Evolutionary conservation across 2,797 vertebrate genomes (phyloP).

Genomic region (Myripristis jacobus): DNA sequence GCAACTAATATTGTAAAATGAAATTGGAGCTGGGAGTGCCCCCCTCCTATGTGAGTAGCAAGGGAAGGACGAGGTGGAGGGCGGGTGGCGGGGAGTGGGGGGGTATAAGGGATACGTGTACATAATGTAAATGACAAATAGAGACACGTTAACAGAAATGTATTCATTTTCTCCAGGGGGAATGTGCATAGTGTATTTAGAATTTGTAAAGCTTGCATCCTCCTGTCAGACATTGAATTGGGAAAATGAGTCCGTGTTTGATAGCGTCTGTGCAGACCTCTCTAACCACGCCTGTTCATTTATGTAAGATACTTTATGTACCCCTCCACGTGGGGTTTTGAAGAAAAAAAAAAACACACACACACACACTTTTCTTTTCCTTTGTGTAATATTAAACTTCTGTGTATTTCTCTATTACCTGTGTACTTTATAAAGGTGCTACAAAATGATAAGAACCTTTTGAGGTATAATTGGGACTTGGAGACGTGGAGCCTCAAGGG

Average conservation of each 20-base stretch:
- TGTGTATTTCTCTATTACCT: slow-evolving; percentile 97
- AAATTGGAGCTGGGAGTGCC: slow-evolving; percentile 67
- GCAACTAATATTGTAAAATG: slow-evolving; percentile 67
- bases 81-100: slow-evolving; percentile 57
- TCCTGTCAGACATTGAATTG: slow-evolving; percentile 86
- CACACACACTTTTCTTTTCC: slow-evolving; percentile 90
- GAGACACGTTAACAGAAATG: slow-evolving; percentile 96
- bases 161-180: slow-evolving; percentile 98
- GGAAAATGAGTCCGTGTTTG: slow-evolving; percentile 91
- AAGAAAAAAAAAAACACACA: slow-evolving; percentile 80
- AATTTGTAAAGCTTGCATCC: slow-evolving; percentile 91
- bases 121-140: slow-evolving; percentile 99
- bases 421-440: slow-evolving; percentile 99
- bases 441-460: slow-evolving; percentile 91
- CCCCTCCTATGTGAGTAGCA: slow-evolving; percentile 79
- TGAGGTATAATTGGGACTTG: slow-evolving; percentile 87
- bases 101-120: slow-evolving; percentile 92
- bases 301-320: slow-evolving; percentile 93
- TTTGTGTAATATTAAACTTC: slow-evolving; percentile 95
- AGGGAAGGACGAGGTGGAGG: slow-evolving; percentile 66
- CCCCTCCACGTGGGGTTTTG: slow-evolving; percentile 80
- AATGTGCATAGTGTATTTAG: slow-evolving; percentile 95
- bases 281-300: slow-evolving; percentile 87
- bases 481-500: slow-evolving; percentile 72
- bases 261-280: slow-evolving; percentile 90